A percentile compares a stretch with the other conserved stretches of the same genome.
Conservation (phyloP, 1,140 invertebrate genomes). For the Venturia canescens region DNA sequence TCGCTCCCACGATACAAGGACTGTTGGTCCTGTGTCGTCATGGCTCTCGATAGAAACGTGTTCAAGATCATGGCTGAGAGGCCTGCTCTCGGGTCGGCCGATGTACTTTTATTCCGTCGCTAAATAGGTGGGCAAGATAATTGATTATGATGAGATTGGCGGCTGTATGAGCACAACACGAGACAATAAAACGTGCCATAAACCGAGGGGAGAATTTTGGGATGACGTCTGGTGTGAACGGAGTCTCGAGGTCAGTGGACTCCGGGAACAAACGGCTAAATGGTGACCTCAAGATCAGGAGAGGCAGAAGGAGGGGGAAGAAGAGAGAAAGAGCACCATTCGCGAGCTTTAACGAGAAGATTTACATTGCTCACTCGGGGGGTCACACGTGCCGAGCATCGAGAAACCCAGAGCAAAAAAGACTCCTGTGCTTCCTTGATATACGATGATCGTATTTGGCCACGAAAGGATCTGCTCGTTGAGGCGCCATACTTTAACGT, state of each 20-base stretch:
- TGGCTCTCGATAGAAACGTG: no score
- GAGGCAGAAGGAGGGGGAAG: neutral
- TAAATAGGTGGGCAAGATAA: no score
- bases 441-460: slow-evolving; percentile 7
- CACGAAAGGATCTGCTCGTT: neutral
- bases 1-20: no score
- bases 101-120: no score
- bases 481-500: slow-evolving; percentile 2
- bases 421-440: neutral
- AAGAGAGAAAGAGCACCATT: neutral
- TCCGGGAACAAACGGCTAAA: neutral
- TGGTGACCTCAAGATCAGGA: neutral
- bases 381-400: slow-evolving; percentile 49
- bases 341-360: neutral
- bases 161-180: neutral
- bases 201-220: slow-evolving; percentile 4
- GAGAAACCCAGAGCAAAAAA: slow-evolving; percentile 16
- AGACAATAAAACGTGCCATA: neutral
- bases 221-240: slow-evolving; percentile 4
- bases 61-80: no score
- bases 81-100: no score
- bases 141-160: neutral
- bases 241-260: slow-evolving; percentile 33
- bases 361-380: slow-evolving; percentile 9
- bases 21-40: no score